Evolutionary conservation across 2,113 vertebrate genomes (phyloP), one percentile per base, ranked within the genome.

Genomic region (Vulpes vulpes): DNA sequence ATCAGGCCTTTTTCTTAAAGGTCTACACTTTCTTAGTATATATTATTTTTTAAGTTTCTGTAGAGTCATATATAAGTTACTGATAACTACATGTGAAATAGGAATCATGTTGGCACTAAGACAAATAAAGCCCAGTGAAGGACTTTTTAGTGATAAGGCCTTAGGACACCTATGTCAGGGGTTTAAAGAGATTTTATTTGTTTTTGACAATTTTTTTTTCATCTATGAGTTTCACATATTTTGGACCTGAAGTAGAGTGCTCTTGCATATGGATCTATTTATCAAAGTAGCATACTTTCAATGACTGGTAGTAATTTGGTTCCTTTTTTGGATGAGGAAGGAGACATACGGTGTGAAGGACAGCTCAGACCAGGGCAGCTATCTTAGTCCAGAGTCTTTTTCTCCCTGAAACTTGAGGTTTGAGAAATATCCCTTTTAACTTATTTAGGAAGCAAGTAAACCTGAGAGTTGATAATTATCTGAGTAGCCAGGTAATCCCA

Each of bases 381-480:
- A 64, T 85, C 38, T 73, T 67, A 82, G 62, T 27, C 35, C 65
- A n/a, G 64, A 2, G 11, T 79, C 38, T 62, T 81, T 57, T 25
- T 22, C 2, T 32, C 16, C 78, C 1, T n/a, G 38, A 16, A 30
- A 67, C 74, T 69, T 85, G 59, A 89, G 16, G 15, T 55, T 94
- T 97, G 51, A 83, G 23, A 95, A 93, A 71, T 64, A 82, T 27
- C 32, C 78, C 78, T 92, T 81, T 91, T 94, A 43, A 55, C 32
- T 84, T 86, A 49, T 83, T 82, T 43, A 94, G 74, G 57, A 95
- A 80, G 14, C 32, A 71, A 83, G 43, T 80, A 87, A 92, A 96
- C 79, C 32, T 53, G 62, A 93, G 67, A 90, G 62, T 87, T 90
- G 88, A 86, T 14, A 32, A 87, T 96, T 86, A 95, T 53, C 67